These are phyloP conservation scores for Sinocyclocheilus rhinocerous DNA, from an alignment of 2,113 vertebrate genomes.

Conservation along the genomic window DNA sequence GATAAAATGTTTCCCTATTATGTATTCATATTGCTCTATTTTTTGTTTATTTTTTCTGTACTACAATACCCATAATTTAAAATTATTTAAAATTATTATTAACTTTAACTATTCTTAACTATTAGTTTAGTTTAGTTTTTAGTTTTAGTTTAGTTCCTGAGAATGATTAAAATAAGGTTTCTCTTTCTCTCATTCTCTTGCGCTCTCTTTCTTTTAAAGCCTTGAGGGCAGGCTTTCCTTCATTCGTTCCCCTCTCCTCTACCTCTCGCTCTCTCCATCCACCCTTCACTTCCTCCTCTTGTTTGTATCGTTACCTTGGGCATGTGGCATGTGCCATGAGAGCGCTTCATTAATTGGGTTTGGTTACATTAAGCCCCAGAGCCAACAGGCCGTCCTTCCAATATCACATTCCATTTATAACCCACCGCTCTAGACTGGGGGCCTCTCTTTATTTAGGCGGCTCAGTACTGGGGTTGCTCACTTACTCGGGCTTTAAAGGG, in stretches of 20 bases:
- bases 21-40: neutral
- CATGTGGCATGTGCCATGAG: constrained; percentile 70
- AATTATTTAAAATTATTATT: too few relatives aligned
- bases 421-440: constrained; percentile 62
- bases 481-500: constrained; percentile 42
- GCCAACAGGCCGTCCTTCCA: constrained; percentile 76
- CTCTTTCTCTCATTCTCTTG: constrained; percentile 59
- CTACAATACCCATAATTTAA: neutral
- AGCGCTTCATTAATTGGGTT: constrained; percentile 81
- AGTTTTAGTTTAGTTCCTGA: neutral
- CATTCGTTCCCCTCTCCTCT: constrained; percentile 27
- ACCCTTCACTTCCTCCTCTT: constrained; percentile 64
- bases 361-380: constrained; percentile 77
- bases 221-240: constrained; percentile 55
- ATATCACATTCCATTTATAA: constrained; percentile 77
- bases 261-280: constrained; percentile 56
- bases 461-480: constrained; percentile 63
- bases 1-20: neutral
- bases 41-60: neutral
- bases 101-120: neutral
- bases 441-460: constrained; percentile 48
- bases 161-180: constrained; percentile 20
- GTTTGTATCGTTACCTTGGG: constrained; percentile 76
- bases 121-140: neutral
- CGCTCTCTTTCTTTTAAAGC: constrained; percentile 65